These are phyloP conservation scores for Diacarnus erythraeanus DNA, from an alignment of 37 sponge, comb jelly and placozoan species.

Conservation along the genomic window DNA sequence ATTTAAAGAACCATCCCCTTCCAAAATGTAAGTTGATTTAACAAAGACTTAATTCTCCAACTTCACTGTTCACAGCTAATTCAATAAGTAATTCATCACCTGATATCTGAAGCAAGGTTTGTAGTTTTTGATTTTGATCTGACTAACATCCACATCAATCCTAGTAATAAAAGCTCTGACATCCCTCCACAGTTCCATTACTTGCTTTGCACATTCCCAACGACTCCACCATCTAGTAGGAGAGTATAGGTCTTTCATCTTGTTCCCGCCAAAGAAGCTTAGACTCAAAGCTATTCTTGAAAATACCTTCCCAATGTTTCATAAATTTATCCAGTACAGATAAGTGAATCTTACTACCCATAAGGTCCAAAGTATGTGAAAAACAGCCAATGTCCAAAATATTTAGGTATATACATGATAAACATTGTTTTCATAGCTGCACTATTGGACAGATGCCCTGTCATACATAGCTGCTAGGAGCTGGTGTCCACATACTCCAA, in stretches of 20 bases:
- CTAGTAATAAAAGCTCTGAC: constrained; percentile 2
- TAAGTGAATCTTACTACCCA: constrained; percentile 10
- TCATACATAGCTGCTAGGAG: too few relatives aligned
- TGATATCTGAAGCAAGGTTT: constrained; percentile 8
- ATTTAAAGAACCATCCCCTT: constrained; percentile 39
- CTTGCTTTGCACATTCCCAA: constrained; percentile 30
- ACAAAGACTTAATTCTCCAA: constrained; percentile 39
- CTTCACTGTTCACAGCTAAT: constrained; percentile 27
- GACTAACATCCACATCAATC: constrained; percentile 11
- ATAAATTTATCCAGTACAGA: constrained; percentile 31
- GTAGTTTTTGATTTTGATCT: too few relatives aligned
- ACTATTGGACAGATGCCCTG: too few relatives aligned
- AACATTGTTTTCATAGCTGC: too few relatives aligned
- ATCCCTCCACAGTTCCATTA: constrained; percentile 19
- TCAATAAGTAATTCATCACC: constrained; percentile 23
- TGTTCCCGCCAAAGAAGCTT: constrained; percentile 27
- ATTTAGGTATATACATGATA: too few relatives aligned
- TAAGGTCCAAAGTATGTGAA: constrained; percentile 21
- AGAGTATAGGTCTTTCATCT: not conserved
- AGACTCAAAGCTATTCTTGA: constrained; percentile 22
- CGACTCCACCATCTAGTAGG: constrained; percentile 42
- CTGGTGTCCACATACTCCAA: too few relatives aligned
- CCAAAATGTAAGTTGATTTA: constrained; percentile 38
- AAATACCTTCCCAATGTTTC: constrained; percentile 29
- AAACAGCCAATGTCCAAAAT: too few relatives aligned